phyloP scores from a whole-genome alignment of 1,140 invertebrate genomes.

The Pseudomyrmex cubaensis region DNA sequence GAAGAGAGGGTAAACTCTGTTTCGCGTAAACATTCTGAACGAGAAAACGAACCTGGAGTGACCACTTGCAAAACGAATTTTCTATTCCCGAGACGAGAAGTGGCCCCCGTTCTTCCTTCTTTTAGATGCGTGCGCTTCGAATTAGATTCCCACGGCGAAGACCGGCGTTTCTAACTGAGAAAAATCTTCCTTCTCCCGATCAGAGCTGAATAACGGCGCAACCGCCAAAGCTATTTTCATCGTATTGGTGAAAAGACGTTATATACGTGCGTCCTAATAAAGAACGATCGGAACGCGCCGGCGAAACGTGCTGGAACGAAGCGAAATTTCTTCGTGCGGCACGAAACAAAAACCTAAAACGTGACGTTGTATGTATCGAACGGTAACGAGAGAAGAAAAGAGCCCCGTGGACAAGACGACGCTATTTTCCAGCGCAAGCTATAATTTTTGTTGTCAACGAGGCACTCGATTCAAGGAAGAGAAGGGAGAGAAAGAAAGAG shows the following conservation, averaged over 20 bases:
- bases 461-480: constrained; percentile 20
- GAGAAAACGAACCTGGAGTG: background rate
- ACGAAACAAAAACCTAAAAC: constrained; percentile 55
- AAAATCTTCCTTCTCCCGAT: background rate
- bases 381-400: constrained; percentile 46
- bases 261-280: constrained; percentile 56
- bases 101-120: background rate
- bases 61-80: constrained; percentile 56
- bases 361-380: constrained; percentile 50
- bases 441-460: constrained; percentile 56
- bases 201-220: constrained; percentile 17
- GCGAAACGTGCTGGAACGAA: constrained; percentile 33
- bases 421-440: constrained; percentile 24
- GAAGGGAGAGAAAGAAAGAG: background rate
- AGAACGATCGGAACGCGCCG: constrained; percentile 44
- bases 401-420: constrained; percentile 13
- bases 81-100: constrained; percentile 15
- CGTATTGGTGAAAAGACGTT: constrained; percentile 30
- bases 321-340: constrained; percentile 27
- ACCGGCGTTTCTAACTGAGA: background rate
- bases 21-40: background rate
- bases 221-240: constrained; percentile 35
- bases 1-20: background rate
- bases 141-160: constrained; percentile 6
- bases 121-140: constrained; percentile 12